A percentile compares a stretch with the other conserved stretches of the same genome.
Evolutionary conservation across 2,113 vertebrate genomes (phyloP).

Genomic region (Gadus chalcogrammus): DNA sequence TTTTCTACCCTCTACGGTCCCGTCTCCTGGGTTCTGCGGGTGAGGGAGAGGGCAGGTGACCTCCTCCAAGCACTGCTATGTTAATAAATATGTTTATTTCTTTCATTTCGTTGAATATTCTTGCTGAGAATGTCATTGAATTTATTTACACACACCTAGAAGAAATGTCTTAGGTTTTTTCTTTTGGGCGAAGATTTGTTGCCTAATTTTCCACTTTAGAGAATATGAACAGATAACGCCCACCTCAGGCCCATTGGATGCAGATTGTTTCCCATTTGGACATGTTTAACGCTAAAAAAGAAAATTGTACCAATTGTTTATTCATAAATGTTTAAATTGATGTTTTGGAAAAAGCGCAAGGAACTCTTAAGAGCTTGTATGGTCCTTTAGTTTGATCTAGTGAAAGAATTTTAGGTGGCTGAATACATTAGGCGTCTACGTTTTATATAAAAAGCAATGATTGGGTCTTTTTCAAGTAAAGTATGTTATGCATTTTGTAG

Average conservation of each 20-base stretch:
- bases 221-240: slow-evolving; percentile 43
- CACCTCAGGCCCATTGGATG: slow-evolving; percentile 65
- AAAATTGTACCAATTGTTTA: background rate
- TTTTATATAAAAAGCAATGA: slow-evolving; percentile 63
- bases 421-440: slow-evolving; percentile 61
- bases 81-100: slow-evolving; percentile 22
- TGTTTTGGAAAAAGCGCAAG: slow-evolving; percentile 54
- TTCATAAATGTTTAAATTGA: slow-evolving; percentile 54
- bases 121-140: slow-evolving; percentile 72
- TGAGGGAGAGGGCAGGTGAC: slow-evolving; percentile 38
- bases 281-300: slow-evolving; percentile 46
- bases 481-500: slow-evolving; percentile 71
- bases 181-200: slow-evolving; percentile 47
- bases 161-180: slow-evolving; percentile 26
- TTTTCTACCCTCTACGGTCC: slow-evolving; percentile 54
- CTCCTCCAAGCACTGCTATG: slow-evolving; percentile 71
- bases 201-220: slow-evolving; percentile 64
- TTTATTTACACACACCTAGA: slow-evolving; percentile 56
- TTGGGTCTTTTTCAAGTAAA: slow-evolving; percentile 65
- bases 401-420: slow-evolving; percentile 70
- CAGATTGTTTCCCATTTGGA: slow-evolving; percentile 55
- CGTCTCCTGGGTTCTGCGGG: slow-evolving; percentile 30
- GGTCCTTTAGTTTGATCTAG: slow-evolving; percentile 74
- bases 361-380: slow-evolving; percentile 54
- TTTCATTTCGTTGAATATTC: slow-evolving; percentile 56